Conservation (phyloP, 2,888 invertebrate species). For the Conomelus anceps region DNA sequence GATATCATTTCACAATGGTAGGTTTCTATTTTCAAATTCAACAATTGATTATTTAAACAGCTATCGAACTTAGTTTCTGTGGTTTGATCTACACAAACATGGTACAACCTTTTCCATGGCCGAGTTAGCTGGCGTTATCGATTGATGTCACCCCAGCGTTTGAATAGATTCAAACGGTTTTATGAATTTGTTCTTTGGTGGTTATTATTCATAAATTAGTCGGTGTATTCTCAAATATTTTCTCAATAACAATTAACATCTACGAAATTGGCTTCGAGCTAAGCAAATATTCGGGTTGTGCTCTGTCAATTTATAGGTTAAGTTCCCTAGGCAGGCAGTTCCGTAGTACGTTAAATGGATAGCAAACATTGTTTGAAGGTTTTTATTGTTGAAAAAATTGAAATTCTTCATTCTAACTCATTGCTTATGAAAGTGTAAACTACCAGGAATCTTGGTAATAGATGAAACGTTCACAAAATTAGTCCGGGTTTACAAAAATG, state of each 20-base stretch:
- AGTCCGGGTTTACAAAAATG: too few relatives aligned
- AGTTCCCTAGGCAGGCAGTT: neutral
- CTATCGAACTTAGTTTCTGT: neutral
- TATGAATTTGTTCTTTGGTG: neutral
- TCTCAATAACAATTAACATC: neutral
- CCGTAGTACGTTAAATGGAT: neutral
- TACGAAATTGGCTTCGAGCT: neutral
- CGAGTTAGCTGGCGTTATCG: neutral
- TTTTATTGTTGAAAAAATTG: neutral
- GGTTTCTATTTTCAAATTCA: neutral
- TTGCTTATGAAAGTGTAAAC: neutral
- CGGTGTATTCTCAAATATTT: neutral
- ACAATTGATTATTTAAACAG: neutral
- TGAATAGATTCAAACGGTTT: neutral
- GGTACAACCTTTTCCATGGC: neutral
- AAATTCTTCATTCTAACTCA: neutral
- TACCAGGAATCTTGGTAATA: neutral
- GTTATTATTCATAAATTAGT: neutral
- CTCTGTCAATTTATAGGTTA: neutral
- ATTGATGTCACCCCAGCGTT: neutral
- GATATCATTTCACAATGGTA: neutral
- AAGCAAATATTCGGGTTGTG: neutral
- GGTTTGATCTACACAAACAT: too few relatives aligned
- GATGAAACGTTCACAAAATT: neutral
- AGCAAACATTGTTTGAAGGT: too few relatives aligned